Base-by-base conservation (phyloP, 2,797 vertebrate species). In the Antennarius maculatus region DNA sequence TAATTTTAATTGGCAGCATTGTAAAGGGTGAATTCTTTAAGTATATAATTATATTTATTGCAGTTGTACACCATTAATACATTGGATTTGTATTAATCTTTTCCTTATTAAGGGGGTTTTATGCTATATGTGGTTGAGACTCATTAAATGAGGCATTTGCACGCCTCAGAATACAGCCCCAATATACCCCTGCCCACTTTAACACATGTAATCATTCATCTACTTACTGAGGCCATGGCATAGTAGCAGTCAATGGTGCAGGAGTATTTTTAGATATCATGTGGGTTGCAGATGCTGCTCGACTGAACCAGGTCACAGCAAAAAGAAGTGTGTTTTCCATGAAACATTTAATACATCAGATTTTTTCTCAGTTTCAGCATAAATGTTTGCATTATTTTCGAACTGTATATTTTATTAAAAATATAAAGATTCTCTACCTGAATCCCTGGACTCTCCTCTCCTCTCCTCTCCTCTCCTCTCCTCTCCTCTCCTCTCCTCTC, bases 211-310 rank as follows among this genome's bases (percentile, higher is more conserved):
- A 58, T 69, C 80, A 71, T 85, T 86, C 74, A 83, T 81, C 81
- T 78, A 85, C 67, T 76, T 74, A 79, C 74, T n/a, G 69, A 79
- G 81, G 86, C 81, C 77, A 81, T 5, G 10, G 83, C 67, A 82
- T 73, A 83, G 84, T 74, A 78, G 84, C 85, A 89, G 88, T 90
- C 88, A 91, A 87, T 89, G 86, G 86, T 74, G 59, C 52, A n/a
- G 62, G 57, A 76, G 72, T 88, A 87, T 88, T 90, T 91, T 90
- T 88, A 91, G 87, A 88, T 83, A 86, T 81, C 77, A 86, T 84
- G 83, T 90, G 90, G 89, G 89, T 79, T 88, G 90, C 83, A 88
- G 88, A 88, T 88, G 86, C 88, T 86, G 88, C 74, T 89, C 71
- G 16, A 61, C 77, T 80, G 76, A 86, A 88, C 80, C 83, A 82